These are phyloP conservation scores for Podocnemis expansa DNA, from an alignment of 2,113 vertebrate genomes.

Conservation along the genomic window DNA sequence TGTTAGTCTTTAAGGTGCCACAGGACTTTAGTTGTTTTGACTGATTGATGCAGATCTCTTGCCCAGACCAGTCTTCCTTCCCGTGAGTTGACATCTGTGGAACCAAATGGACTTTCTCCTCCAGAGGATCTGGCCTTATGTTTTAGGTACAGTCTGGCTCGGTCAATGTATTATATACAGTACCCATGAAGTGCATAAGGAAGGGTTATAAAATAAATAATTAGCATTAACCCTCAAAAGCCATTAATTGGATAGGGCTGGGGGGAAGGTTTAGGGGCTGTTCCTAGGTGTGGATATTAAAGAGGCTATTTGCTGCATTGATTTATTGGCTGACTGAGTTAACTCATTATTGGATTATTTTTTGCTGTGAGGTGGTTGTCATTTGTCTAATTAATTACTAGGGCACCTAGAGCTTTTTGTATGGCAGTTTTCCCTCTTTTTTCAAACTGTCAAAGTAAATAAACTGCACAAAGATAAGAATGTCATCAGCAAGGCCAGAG, in stretches of 20 bases:
- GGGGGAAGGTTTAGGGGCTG: fast-evolving
- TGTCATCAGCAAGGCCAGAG: background rate
- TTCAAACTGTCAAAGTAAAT: background rate
- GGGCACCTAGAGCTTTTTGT: background rate
- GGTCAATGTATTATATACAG: background rate
- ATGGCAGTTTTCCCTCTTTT: background rate
- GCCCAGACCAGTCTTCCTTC: background rate
- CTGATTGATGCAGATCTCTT: background rate
- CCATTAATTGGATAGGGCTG: background rate
- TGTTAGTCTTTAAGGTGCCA: too few species aligned
- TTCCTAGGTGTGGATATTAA: fast-evolving
- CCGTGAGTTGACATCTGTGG: background rate
- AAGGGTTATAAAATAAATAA: background rate
- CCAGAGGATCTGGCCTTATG: fast-evolving
- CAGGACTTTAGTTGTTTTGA: too few species aligned
- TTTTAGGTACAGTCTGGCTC: fast-evolving
- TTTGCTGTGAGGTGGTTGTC: background rate
- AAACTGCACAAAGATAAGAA: background rate
- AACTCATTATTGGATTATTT: background rate
- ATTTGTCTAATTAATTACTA: background rate
- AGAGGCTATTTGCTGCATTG: background rate
- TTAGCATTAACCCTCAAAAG: background rate
- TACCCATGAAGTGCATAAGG: background rate
- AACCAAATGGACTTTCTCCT: background rate
- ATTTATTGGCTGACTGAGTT: background rate